Conservation (phyloP, 1,140 invertebrate species). For the Hyposmocoma kahamanoa region DNA sequence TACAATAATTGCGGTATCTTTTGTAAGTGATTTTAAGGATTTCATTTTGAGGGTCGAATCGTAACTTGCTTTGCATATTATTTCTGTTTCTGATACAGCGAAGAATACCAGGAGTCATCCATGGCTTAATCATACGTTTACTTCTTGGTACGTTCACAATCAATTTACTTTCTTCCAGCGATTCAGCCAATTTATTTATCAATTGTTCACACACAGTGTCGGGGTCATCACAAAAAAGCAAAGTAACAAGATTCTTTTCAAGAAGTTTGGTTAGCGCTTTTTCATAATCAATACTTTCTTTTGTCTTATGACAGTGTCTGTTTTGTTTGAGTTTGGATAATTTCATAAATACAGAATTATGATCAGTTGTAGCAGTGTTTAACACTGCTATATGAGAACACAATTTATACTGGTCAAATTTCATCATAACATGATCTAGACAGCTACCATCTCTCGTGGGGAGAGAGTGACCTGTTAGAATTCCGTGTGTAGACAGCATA, state of each 20-base stretch:
- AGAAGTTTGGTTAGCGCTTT: neutral
- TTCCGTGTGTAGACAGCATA: too few relatives aligned
- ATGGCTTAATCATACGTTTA: constrained; percentile 1
- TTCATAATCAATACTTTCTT: neutral
- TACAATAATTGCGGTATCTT: constrained; percentile 2
- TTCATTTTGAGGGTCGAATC: neutral
- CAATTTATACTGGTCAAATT: neutral
- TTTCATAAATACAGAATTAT: neutral
- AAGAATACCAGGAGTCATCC: constrained; percentile 4
- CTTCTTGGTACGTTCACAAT: neutral
- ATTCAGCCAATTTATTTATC: neutral
- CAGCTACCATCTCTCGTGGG: too few relatives aligned
- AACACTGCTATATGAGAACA: neutral
- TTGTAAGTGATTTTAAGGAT: constrained; percentile 4
- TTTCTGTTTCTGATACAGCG: constrained; percentile 4
- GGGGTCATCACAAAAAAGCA: neutral
- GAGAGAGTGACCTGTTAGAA: too few relatives aligned
- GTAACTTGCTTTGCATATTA: neutral
- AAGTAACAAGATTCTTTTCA: neutral
- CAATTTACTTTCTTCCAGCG: neutral
- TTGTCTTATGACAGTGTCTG: neutral
- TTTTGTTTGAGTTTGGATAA: neutral
- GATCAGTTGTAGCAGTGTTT: neutral
- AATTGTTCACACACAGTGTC: neutral
- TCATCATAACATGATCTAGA: neutral